Base-by-base conservation (phyloP, 2,888 invertebrate genomes). In the Cheilosia soror region DNA sequence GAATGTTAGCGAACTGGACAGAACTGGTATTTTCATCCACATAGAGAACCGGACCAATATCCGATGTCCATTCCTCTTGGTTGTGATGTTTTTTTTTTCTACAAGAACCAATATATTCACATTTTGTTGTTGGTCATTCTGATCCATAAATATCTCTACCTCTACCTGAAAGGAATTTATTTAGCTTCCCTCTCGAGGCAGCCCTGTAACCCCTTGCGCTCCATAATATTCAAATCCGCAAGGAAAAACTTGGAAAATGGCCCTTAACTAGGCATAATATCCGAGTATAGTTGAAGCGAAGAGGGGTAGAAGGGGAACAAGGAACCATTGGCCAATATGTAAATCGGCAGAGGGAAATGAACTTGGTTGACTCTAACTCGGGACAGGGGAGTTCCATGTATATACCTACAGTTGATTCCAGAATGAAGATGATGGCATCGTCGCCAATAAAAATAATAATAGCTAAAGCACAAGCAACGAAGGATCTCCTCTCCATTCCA, bases 401-500 rank as follows among this genome's bases (percentile, higher is more conserved):
- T 20, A 20, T 20, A 20, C 20, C 20, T 20, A 58, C 40, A 63
- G 60, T 31, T 40, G 60, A 71, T 60, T 60, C 66, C 55, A 78
- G 78, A 81, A 81, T 71, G 57, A 69, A 84, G 69, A 79, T 84
- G 84, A 84, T 75, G 79, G 72, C 82, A 68, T 79, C 83, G 78
- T 84, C 83, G 79, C 66, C 80, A 85, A 72, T 85, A 85, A 85
- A 81, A 81, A 76, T 83, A 83, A 78, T 72, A 83, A 72, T 79
- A 76, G 58, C 69, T 75, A 55, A 69, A 84, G 63, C 63, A 62
- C 31, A 60, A 66, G 33, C 29, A 42, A 29, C 37, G 53, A 75
- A 80, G 79, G 84, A 80, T 84, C 53, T 63, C 25, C 42, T 11
- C 25, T 25, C 42, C 55, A 68, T 37, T 15, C 60, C 20, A 20